These are phyloP conservation scores for Polydrusus pterygomalis DNA, from an alignment of 2,888 invertebrate genomes.

Conservation along the genomic window DNA sequence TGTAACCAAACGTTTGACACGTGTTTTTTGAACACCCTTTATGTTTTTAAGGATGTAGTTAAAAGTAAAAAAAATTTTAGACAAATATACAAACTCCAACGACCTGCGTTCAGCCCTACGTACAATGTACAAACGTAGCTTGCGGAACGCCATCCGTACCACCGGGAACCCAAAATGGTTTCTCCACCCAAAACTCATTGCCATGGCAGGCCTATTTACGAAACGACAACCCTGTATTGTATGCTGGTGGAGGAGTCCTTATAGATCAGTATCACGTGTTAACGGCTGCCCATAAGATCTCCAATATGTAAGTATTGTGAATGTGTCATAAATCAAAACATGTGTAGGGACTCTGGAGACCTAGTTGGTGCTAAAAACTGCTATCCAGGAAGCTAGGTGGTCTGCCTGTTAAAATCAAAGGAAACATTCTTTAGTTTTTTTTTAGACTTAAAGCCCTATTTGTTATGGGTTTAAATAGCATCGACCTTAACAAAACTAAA, in stretches of 20 bases:
- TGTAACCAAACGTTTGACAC: too few species aligned
- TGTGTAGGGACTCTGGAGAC: too few species aligned
- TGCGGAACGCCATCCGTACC: slow-evolving; percentile 37
- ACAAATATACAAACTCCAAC: slow-evolving; percentile 28
- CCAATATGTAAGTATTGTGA: slow-evolving; percentile 50
- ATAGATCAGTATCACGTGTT: slow-evolving; percentile 54
- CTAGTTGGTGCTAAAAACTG: too few species aligned
- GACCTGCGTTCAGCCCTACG: slow-evolving; percentile 24
- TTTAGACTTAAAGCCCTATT: too few species aligned
- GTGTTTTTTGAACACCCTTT: too few species aligned
- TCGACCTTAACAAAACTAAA: too few species aligned
- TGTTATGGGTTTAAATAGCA: too few species aligned
- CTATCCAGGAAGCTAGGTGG: too few species aligned
- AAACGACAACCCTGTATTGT: slow-evolving; percentile 66
- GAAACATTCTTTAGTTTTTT: too few species aligned
- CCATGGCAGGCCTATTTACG: slow-evolving; percentile 79
- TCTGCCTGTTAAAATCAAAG: too few species aligned
- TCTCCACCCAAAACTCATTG: slow-evolving; percentile 80
- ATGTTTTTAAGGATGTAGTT: too few species aligned
- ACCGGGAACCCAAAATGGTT: slow-evolving; percentile 68
- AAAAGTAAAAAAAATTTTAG: neutral
- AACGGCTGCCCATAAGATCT: slow-evolving; percentile 53
- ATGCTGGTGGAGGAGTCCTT: slow-evolving; percentile 74
- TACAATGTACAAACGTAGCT: slow-evolving; percentile 28
- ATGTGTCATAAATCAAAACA: too few species aligned